Conservation (phyloP, 1,140 invertebrate species). For the Zeugodacus cucurbitae region DNA sequence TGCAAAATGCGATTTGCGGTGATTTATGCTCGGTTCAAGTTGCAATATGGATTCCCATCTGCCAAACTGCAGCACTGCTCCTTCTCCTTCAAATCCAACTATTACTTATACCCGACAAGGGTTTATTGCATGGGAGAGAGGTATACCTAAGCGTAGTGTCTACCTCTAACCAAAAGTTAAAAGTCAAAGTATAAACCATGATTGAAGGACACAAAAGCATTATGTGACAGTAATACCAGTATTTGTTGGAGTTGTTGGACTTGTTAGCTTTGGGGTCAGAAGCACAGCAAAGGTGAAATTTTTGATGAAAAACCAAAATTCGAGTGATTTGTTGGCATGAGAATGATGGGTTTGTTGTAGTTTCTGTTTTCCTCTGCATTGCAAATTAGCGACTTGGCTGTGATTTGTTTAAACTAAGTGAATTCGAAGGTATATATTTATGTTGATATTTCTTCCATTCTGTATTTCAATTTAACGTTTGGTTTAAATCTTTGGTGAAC, state of each 20-base stretch:
- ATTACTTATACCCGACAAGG: background rate
- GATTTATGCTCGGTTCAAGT: background rate
- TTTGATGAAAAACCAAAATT: background rate
- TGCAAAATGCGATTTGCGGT: background rate
- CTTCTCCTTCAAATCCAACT: background rate
- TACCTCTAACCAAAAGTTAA: background rate
- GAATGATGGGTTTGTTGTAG: too few relatives aligned
- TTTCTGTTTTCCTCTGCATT: too few relatives aligned
- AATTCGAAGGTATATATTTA: too few relatives aligned
- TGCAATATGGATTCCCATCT: background rate
- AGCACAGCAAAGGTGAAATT: background rate
- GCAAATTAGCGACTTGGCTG: too few relatives aligned
- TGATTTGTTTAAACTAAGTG: too few relatives aligned
- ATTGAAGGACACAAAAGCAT: background rate
- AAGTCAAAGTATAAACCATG: background rate
- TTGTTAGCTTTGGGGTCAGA: background rate
- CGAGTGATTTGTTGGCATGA: background rate
- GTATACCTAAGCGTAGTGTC: background rate
- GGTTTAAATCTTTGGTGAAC: too few relatives aligned
- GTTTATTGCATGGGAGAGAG: background rate
- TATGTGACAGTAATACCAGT: background rate
- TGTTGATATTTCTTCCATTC: too few relatives aligned
- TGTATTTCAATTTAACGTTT: too few relatives aligned
- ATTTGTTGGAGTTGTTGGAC: background rate
- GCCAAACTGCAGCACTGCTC: background rate